phyloP scores from a whole-genome alignment of 2,797 vertebrate genomes.

The Phrynocephalus forsythii region DNA sequence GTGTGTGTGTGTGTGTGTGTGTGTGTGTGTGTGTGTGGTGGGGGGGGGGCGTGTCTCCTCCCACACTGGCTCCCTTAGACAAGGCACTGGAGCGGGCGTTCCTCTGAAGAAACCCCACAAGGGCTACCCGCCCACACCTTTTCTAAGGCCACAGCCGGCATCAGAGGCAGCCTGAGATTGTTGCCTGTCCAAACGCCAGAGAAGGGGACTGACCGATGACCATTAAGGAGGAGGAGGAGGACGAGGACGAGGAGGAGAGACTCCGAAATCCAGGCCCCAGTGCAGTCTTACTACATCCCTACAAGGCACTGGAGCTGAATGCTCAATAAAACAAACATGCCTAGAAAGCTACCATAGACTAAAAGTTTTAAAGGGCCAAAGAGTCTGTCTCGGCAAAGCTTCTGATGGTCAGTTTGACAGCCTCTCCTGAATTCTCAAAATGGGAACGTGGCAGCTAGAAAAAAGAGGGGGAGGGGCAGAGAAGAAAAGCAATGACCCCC shows the following conservation, averaged over 20 bases:
- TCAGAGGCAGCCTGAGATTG: not conserved
- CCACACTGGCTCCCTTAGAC: not conserved
- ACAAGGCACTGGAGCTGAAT: not conserved
- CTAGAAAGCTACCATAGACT: slow-evolving; percentile 19
- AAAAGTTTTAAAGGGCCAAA: accelerated
- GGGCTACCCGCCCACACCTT: accelerated
- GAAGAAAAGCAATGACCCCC: not conserved
- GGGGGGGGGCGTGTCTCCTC: too few relatives aligned
- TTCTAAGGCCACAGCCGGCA: not conserved
- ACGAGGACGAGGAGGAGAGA: too few relatives aligned
- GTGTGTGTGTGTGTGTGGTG: accelerated
- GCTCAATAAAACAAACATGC: not conserved
- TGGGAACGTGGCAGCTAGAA: not conserved
- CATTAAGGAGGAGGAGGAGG: too few relatives aligned
- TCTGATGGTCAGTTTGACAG: slow-evolving; percentile 3
- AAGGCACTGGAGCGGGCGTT: not conserved
- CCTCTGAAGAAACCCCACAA: too few relatives aligned
- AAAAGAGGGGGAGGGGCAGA: too few relatives aligned
- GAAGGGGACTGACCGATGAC: not conserved
- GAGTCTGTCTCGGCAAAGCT: not conserved
- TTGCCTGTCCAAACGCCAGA: not conserved
- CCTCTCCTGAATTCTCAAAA: not conserved
- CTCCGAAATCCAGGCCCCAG: not conserved
- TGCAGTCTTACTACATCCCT: not conserved
- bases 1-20: too few relatives aligned